Conservation (phyloP, 2,113 vertebrate genomes). For the Ictidomys tridecemlineatus region DNA sequence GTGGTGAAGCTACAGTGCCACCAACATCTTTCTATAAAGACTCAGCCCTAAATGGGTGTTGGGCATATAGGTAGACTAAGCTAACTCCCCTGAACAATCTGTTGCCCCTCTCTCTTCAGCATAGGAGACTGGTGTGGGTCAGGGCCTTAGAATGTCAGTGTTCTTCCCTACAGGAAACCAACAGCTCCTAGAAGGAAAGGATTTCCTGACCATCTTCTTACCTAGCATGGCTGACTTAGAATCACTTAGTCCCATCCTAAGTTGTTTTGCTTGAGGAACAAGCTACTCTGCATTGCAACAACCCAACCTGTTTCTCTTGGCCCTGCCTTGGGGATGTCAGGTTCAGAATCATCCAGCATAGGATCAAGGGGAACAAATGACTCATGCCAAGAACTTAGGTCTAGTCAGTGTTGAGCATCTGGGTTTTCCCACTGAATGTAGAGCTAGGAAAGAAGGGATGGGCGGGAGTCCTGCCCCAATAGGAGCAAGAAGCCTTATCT, state of each 20-base stretch:
- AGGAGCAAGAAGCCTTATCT: background rate
- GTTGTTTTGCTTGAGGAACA: background rate
- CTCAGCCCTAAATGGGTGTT: background rate
- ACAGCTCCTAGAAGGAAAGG: background rate
- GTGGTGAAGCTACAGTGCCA: background rate
- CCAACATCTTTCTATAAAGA: slow-evolving; percentile 6
- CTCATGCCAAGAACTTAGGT: background rate
- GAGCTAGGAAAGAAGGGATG: background rate
- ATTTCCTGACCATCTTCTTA: background rate
- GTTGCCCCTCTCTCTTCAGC: background rate
- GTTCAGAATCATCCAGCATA: background rate
- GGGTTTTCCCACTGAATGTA: background rate
- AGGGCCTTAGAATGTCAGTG: background rate
- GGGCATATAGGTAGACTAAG: background rate
- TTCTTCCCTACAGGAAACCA: background rate
- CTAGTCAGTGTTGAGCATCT: background rate
- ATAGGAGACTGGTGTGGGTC: background rate
- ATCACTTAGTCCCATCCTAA: background rate
- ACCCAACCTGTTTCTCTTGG: background rate
- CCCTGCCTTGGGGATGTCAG: background rate
- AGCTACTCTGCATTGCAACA: background rate
- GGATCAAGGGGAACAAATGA: background rate
- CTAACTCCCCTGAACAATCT: background rate
- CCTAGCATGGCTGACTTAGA: background rate
- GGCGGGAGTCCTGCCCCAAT: background rate